Percentiles rank a stretch among this genome's conserved stretches.
phyloP scores from a whole-genome alignment of 2,113 vertebrate genomes.

The Passer montanus region DNA sequence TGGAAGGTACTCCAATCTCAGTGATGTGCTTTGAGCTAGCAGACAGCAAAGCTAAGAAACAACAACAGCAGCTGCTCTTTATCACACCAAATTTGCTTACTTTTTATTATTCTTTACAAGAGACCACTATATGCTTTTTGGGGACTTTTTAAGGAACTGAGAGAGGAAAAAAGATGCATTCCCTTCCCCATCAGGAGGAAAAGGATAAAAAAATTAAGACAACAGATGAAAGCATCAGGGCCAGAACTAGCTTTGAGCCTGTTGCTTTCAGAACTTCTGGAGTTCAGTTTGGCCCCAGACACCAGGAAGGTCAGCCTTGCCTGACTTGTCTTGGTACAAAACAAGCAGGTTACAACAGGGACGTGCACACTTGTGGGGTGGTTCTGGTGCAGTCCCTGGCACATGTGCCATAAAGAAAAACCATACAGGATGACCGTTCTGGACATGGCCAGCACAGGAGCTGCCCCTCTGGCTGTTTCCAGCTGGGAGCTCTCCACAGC shows the following conservation, averaged over 20 bases:
- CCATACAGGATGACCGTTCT: neutral
- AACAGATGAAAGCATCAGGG: neutral
- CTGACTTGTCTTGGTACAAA: neutral
- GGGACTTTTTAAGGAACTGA: neutral
- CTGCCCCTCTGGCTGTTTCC: neutral
- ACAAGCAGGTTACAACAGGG: neutral
- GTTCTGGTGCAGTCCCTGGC: neutral
- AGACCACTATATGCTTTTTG: fast-evolving
- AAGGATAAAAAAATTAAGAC: neutral
- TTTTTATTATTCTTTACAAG: neutral
- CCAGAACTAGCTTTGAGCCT: neutral
- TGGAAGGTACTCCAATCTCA: neutral
- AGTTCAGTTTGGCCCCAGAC: neutral
- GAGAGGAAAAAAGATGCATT: neutral
- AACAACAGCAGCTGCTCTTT: neutral
- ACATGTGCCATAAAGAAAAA: neutral
- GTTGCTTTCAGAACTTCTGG: neutral
- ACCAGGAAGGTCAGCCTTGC: neutral
- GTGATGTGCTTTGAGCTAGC: neutral
- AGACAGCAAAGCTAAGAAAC: neutral
- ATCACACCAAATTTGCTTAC: neutral
- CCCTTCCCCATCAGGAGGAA: neutral
- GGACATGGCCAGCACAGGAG: neutral
- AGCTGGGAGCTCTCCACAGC: neutral
- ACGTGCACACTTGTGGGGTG: neutral